Conservation (phyloP, 2,113 vertebrate genomes). For the Entosphenus tridentatus region DNA sequence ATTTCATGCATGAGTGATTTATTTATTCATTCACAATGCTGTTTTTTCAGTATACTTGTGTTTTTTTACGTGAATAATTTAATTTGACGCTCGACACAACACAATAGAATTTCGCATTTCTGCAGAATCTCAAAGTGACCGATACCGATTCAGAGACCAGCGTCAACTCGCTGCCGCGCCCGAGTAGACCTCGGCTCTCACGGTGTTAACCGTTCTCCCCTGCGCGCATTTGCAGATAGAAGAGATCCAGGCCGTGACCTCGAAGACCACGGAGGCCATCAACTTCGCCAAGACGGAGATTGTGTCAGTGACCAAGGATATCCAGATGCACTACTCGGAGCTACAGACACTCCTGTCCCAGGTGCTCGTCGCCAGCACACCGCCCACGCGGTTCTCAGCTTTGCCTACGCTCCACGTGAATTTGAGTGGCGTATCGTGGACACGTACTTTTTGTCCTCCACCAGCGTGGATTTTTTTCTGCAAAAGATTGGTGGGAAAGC, state of each 20-base stretch:
- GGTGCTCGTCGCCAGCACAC: conserved; percentile 8
- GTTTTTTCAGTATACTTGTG: too few relatives aligned
- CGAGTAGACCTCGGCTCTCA: background rate
- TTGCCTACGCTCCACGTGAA: too few relatives aligned
- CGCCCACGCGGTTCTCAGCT: too few relatives aligned
- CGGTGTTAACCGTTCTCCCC: background rate
- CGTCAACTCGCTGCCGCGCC: background rate
- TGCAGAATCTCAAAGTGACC: background rate
- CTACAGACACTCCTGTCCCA: conserved; percentile 16
- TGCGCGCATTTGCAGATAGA: conserved; percentile 15
- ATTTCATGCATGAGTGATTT: too few relatives aligned
- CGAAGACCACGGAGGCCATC: conserved; percentile 18
- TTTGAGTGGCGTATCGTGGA: too few relatives aligned
- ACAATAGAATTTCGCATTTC: conserved; percentile 8
- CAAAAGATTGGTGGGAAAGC: too few relatives aligned
- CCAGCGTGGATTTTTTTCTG: too few relatives aligned
- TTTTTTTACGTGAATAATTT: too few relatives aligned
- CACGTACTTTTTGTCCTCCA: too few relatives aligned
- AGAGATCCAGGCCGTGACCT: conserved; percentile 17
- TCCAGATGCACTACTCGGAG: conserved; percentile 17
- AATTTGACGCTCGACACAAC: too few relatives aligned
- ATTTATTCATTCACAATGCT: too few relatives aligned
- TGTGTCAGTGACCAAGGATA: conserved; percentile 16
- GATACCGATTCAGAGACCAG: background rate
- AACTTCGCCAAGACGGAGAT: conserved; percentile 16